Percentiles rank a stretch among this genome's conserved stretches.
Evolutionary conservation across 1,140 invertebrate genomes (phyloP).

Genomic region (Drosophila auraria): DNA sequence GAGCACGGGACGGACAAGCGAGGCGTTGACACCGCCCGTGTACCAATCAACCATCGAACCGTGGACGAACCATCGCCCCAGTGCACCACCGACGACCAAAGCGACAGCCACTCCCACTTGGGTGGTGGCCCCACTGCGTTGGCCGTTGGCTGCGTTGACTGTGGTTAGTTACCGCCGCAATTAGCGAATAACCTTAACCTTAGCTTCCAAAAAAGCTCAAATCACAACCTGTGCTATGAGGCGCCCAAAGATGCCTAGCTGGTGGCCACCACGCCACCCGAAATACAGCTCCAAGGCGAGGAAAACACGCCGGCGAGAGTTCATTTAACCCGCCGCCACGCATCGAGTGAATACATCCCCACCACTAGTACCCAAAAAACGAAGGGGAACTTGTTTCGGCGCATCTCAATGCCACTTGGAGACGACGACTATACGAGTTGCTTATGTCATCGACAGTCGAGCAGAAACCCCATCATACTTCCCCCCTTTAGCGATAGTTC

Average conservation of each 20-base stretch:
- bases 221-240: slow-evolving; percentile 84
- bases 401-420: slow-evolving; percentile 68
- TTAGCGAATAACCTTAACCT: slow-evolving; percentile 84
- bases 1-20: slow-evolving; percentile 73
- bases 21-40: slow-evolving; percentile 52
- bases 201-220: slow-evolving; percentile 85
- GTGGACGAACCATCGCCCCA: slow-evolving; percentile 11
- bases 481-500: not conserved
- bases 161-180: slow-evolving; percentile 70
- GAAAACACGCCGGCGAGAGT: slow-evolving; percentile 48
- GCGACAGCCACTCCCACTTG: slow-evolving; percentile 17
- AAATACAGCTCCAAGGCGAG: slow-evolving; percentile 42
- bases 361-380: not conserved
- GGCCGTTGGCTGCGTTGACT: slow-evolving; percentile 44
- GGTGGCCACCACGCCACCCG: slow-evolving; percentile 62
- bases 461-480: slow-evolving; percentile 11
- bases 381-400: slow-evolving; percentile 51
- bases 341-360: slow-evolving; percentile 47
- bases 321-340: slow-evolving; percentile 65
- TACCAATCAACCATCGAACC: slow-evolving; percentile 56
- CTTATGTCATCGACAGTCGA: slow-evolving; percentile 64
- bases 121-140: slow-evolving; percentile 12
- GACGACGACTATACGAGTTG: slow-evolving; percentile 38
- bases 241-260: slow-evolving; percentile 73
- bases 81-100: slow-evolving; percentile 26